phyloP scores from a whole-genome alignment of 1,140 invertebrate genomes.

The Drosophila mojavensis region DNA sequence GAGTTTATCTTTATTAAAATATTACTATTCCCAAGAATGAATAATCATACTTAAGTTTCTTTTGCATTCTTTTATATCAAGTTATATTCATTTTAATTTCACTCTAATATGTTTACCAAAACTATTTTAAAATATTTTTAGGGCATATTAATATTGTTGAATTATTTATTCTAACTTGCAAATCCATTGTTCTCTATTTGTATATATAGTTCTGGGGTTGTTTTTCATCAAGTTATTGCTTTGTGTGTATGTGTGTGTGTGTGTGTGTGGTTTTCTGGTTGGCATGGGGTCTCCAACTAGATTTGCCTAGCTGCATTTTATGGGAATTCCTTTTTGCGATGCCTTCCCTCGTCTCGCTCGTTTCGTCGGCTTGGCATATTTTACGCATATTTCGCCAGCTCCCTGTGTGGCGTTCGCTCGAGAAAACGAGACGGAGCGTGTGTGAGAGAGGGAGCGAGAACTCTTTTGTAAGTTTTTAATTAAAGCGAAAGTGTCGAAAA shows the following conservation, averaged over 20 bases:
- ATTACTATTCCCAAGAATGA: no score
- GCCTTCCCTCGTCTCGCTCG: slow-evolving; percentile 4
- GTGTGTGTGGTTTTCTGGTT: slow-evolving; percentile 9
- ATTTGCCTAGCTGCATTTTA: slow-evolving; percentile 69
- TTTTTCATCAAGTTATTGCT: slow-evolving; percentile 3
- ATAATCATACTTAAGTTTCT: no score
- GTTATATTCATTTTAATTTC: neutral
- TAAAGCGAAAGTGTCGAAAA: slow-evolving; percentile 78
- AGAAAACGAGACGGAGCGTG: slow-evolving; percentile 6
- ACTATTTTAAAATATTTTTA: neutral
- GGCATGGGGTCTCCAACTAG: slow-evolving; percentile 36
- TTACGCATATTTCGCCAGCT: slow-evolving; percentile 61
- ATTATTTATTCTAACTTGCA: neutral
- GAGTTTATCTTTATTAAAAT: no score
- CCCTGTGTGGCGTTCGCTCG: slow-evolving; percentile 21
- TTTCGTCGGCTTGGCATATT: slow-evolving; percentile 61
- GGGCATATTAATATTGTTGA: neutral
- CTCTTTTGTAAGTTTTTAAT: slow-evolving; percentile 78
- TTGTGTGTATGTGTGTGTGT: slow-evolving; percentile 22
- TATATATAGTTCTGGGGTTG: slow-evolving; percentile 8
- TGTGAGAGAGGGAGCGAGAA: slow-evolving; percentile 6
- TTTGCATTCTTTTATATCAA: no score
- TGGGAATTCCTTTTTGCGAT: slow-evolving; percentile 42
- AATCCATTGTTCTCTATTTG: neutral
- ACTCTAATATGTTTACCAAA: neutral